Conservation (phyloP, 1,140 invertebrate genomes). For the Elysia chlorotica region DNA sequence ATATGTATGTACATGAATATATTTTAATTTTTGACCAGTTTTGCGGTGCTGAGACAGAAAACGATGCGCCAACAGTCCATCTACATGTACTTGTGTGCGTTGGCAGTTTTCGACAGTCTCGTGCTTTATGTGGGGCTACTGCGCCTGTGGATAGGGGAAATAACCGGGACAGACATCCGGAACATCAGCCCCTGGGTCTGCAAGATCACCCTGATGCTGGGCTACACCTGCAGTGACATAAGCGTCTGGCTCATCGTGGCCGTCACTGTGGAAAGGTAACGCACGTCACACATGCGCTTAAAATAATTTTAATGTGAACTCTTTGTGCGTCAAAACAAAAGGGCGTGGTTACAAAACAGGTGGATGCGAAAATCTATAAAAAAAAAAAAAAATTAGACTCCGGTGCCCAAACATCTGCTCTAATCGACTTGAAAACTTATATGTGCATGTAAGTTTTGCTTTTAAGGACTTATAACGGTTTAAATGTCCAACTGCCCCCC, state of each 20-base stretch:
- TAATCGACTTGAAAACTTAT: too few relatives aligned
- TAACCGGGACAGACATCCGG: slow-evolving; percentile 38
- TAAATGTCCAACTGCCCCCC: too few relatives aligned
- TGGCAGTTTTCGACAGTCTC: slow-evolving; percentile 51
- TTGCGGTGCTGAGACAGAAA: slow-evolving; percentile 7
- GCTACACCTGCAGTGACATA: slow-evolving; percentile 52
- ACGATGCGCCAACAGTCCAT: slow-evolving; percentile 41
- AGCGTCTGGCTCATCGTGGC: slow-evolving; percentile 61
- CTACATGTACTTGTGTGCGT: slow-evolving; percentile 49
- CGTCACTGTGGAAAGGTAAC: slow-evolving; percentile 58
- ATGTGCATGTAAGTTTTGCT: too few relatives aligned
- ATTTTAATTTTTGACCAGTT: background rate
- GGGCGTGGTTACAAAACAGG: too few relatives aligned
- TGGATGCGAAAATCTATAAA: too few relatives aligned
- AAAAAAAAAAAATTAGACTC: too few relatives aligned
- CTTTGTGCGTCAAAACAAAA: too few relatives aligned
- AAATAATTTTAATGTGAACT: too few relatives aligned
- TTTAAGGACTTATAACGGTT: too few relatives aligned
- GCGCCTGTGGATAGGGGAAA: slow-evolving; percentile 49
- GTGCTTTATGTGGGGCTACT: slow-evolving; percentile 53
- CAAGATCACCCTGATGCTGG: slow-evolving; percentile 47
- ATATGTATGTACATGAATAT: background rate
- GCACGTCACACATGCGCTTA: too few relatives aligned
- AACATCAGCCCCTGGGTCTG: slow-evolving; percentile 42
- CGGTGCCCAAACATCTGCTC: too few relatives aligned